A percentile compares a stretch with the other conserved stretches of the same genome.
phyloP scores from a whole-genome alignment of 2,113 vertebrate species.

The Zosterops japonicus region DNA sequence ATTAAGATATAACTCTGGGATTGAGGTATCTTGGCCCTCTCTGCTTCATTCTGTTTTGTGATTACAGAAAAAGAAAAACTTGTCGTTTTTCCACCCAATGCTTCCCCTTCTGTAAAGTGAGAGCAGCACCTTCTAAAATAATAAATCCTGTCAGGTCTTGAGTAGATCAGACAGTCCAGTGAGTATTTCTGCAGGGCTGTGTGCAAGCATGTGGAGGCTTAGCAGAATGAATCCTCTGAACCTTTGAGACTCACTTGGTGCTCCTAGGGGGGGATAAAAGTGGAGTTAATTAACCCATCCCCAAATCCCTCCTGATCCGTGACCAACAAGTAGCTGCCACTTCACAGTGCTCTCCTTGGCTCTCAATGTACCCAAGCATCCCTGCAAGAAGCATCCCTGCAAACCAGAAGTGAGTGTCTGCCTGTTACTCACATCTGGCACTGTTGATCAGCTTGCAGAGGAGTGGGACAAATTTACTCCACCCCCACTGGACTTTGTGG shows the following conservation, averaged over 20 bases:
- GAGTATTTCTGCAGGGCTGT: neutral
- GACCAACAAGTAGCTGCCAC: neutral
- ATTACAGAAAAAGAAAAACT: neutral
- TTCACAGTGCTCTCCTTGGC: neutral
- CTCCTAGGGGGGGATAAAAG: conserved; percentile 9
- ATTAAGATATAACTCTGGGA: neutral
- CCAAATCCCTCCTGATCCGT: neutral
- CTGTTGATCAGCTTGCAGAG: neutral
- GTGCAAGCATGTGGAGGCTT: neutral
- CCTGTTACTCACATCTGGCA: neutral
- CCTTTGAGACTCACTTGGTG: neutral
- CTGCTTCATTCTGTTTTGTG: neutral
- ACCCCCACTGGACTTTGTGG: accelerated
- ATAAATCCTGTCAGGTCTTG: neutral
- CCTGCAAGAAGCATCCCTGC: neutral
- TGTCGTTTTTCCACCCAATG: neutral
- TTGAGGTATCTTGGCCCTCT: neutral
- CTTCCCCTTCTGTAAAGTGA: neutral
- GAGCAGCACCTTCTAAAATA: neutral
- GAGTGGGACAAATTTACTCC: neutral
- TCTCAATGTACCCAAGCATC: neutral
- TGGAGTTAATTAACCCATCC: conserved; percentile 11
- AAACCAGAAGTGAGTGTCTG: neutral
- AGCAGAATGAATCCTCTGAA: conserved; percentile 25
- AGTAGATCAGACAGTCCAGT: neutral